A percentile compares a stretch with the other conserved stretches of the same genome.
Conservation (phyloP, 2,888 invertebrate species). For the Emmelina monodactyla region DNA sequence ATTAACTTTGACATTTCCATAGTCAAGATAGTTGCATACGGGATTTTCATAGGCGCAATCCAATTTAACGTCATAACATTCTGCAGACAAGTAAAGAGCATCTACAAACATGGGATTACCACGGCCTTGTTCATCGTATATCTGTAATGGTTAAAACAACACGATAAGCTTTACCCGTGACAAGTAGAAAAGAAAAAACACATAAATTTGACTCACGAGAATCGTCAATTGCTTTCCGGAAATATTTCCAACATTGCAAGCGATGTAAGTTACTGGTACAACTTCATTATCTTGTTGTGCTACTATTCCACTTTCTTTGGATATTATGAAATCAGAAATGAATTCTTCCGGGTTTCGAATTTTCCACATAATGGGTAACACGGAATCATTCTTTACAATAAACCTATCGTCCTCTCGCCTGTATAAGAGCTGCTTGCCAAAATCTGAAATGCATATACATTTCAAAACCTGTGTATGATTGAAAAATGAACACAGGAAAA, state of each 20-base stretch:
- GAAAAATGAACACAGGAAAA: too few species aligned
- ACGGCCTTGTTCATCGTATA: constrained; percentile 48
- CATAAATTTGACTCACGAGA: constrained; percentile 53
- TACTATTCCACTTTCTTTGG: constrained; percentile 44
- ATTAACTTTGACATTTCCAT: constrained; percentile 67
- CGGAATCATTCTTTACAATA: constrained; percentile 63
- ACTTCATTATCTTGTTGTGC: constrained; percentile 48
- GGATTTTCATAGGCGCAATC: constrained; percentile 57
- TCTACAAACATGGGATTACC: constrained; percentile 51
- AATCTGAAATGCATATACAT: too few species aligned
- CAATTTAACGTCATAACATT: constrained; percentile 67
- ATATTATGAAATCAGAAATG: constrained; percentile 51
- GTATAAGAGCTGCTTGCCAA: constrained; percentile 63
- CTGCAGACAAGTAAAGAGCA: constrained; percentile 51
- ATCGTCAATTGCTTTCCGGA: constrained; percentile 38
- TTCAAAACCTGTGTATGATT: too few species aligned
- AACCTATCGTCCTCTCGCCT: constrained; percentile 53
- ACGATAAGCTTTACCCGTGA: too few species aligned
- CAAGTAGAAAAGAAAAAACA: too few species aligned
- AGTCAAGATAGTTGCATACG: constrained; percentile 48
- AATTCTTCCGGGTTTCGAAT: constrained; percentile 45
- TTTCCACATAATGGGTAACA: constrained; percentile 64
- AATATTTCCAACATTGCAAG: constrained; percentile 47
- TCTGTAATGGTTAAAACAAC: constrained; percentile 21
- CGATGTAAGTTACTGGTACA: constrained; percentile 54